Evolutionary conservation across 2,888 invertebrate species (phyloP).

Genomic region (Sipha maydis): DNA sequence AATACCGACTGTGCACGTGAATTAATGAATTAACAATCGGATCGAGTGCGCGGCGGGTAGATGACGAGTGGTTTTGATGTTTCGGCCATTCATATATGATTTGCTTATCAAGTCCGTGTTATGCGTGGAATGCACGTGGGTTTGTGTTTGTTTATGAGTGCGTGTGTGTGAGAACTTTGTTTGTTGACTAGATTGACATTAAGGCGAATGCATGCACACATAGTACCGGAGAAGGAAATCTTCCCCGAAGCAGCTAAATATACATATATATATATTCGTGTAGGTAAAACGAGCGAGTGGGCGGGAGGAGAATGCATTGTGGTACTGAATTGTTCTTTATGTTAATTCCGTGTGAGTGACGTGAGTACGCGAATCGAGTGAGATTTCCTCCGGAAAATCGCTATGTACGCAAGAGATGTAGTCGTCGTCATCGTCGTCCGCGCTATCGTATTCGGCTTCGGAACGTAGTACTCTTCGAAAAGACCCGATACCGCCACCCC

Average conservation of each 20-base stretch:
- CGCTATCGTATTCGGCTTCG: neutral
- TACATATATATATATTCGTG: neutral
- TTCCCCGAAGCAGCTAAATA: neutral
- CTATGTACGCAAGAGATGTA: neutral
- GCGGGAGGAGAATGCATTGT: neutral
- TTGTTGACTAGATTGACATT: conserved; percentile 20
- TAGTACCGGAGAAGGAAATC: neutral
- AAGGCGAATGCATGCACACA: neutral
- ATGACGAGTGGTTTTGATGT: neutral
- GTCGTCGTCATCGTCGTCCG: neutral
- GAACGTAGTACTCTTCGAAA: neutral
- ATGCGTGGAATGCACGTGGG: too few species aligned
- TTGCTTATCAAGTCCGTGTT: too few species aligned
- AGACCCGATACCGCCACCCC: neutral
- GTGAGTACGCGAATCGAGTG: neutral
- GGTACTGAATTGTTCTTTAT: conserved; percentile 33
- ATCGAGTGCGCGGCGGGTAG: neutral
- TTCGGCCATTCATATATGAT: neutral
- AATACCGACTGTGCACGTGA: too few species aligned
- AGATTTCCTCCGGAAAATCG: neutral
- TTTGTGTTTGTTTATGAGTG: too few species aligned
- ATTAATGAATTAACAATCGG: neutral
- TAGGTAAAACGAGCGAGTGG: neutral
- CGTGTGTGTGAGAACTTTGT: neutral
- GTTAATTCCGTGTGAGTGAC: conserved; percentile 44